These are phyloP conservation scores for Heliconius eleuchia DNA, from an alignment of 1,140 invertebrate genomes.

Conservation along the genomic window DNA sequence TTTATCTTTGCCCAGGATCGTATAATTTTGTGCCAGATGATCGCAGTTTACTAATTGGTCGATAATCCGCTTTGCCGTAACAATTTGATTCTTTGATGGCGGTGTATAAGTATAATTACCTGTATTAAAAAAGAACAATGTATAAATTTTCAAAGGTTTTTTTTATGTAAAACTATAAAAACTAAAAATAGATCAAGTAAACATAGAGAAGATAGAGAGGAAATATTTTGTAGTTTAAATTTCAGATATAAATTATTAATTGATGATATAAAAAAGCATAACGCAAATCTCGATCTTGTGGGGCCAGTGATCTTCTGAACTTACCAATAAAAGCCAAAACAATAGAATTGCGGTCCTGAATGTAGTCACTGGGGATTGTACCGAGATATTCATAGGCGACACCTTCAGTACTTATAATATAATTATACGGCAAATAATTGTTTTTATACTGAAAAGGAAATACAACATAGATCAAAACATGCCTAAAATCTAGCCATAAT, in stretches of 20 bases:
- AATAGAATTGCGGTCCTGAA: background rate
- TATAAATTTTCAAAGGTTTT: background rate
- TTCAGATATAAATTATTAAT: no score
- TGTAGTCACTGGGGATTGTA: background rate
- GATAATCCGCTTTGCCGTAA: background rate
- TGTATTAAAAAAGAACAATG: background rate
- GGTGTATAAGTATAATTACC: background rate
- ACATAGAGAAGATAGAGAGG: no score
- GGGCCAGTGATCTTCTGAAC: background rate
- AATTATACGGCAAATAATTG: background rate
- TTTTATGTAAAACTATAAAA: background rate
- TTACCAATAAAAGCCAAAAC: constrained; percentile 10
- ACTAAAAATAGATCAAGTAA: background rate
- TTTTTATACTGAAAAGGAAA: background rate
- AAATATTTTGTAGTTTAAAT: no score
- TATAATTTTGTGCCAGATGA: background rate
- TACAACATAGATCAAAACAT: background rate
- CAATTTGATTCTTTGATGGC: background rate
- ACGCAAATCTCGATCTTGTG: no score
- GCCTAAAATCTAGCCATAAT: background rate
- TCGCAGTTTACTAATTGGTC: background rate
- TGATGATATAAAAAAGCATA: no score
- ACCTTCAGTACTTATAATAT: constrained; percentile 3
- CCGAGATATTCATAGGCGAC: constrained; percentile 5
- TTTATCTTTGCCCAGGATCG: background rate